Evolutionary conservation across 1,140 invertebrate species (phyloP), one percentile per base, ranked within the genome.

Genomic region (Bombus affinis): DNA sequence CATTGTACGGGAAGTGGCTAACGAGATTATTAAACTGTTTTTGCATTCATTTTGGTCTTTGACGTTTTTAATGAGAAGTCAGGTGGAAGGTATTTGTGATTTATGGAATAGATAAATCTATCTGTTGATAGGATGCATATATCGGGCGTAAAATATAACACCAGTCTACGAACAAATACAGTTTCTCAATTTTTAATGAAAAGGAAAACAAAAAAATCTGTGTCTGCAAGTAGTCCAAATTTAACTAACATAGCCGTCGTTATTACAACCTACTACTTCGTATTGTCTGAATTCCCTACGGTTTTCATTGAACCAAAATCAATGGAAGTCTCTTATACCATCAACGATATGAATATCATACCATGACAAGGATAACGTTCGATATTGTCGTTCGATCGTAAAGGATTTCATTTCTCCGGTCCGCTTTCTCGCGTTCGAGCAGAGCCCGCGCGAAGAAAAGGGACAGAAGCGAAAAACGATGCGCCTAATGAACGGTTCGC

Each of bases 401-500:
- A 62, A 62, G 37, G 57, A 62, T 77, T 65, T 25, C 74, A 2
- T 57, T 76, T 59, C 81, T 25, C 10, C 28, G 15, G 44, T 13
- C 35, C 35, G 39, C 81, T 83, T 78, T 77, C 74, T 66, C 81
- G 66, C 53, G 12, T 62, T 32, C 13, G 42, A n/a, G 47, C 47
- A 22, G 47, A 53, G 47, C 47, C 28, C 25, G 32, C 62, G 28
- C 18, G 66, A 12, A 28, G 66, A 42, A 72, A 81, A n/a, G n/a
- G 9, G 32, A 6, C 73, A 68, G 71, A 77, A 66, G 22, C 83
- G n/a, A 65, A 70, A 47, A 71, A 79, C 42, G 83, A 85, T 80
- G 83, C 53, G 39, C 57, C 59, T 85, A 85, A 85, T 80, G 83
- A 80, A 72, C 68, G 68, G 39, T 62, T 85, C 83, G 83, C 83